Base-by-base conservation (phyloP, 2,888 invertebrate species). In the Dryomyza anilis region DNA sequence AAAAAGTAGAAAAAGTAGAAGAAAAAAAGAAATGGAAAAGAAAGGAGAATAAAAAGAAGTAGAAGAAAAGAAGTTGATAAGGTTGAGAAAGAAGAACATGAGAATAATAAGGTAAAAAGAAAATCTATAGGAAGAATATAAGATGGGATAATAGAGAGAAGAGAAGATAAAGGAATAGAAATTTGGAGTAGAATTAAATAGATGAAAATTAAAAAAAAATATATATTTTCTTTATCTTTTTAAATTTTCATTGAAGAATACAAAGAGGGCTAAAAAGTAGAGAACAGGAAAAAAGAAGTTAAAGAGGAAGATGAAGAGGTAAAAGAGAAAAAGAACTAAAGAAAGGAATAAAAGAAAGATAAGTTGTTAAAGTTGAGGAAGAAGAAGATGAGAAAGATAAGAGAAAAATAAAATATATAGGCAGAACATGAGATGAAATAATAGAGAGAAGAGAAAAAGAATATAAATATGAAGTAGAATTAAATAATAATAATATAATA, bases 81-180 rank as follows among this genome's bases (percentile, higher is more conserved):
- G 7, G 39, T 14, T 14, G 39, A 39, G n/a, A n/a, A 39, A 39
- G 7, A 39, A 39, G 53, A 53, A 25, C 3, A 53, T 3, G 5
- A 27, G 16, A 3, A 53, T 12, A 3, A 53, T 12, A 29, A 39
- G 8, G 36, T n/a, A 25, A 57, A 57, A 7, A 23, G 23, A 57
- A 39, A 30, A 27, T 36, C 12, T 21, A 8, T 48, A 48, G 6
- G 23, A 21, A 5, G 14, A 48, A 48, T 21, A 48, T 12, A 23
- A 48, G 23, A 48, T 21, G 7, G 14, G 23, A 48, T 33, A 53
- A n/a, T 25, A 23, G 53, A 61, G 52, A 39, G 52, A 61, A 27
- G 23, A 16, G 25, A 53, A 53, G 53, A 33, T 53, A 29, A 12
- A 33, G 25, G 12, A 25, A 25, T n/a, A 25, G 50, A 25, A 25